phyloP scores from a whole-genome alignment of 1,140 invertebrate genomes.

The Drosophila fuyamai region DNA sequence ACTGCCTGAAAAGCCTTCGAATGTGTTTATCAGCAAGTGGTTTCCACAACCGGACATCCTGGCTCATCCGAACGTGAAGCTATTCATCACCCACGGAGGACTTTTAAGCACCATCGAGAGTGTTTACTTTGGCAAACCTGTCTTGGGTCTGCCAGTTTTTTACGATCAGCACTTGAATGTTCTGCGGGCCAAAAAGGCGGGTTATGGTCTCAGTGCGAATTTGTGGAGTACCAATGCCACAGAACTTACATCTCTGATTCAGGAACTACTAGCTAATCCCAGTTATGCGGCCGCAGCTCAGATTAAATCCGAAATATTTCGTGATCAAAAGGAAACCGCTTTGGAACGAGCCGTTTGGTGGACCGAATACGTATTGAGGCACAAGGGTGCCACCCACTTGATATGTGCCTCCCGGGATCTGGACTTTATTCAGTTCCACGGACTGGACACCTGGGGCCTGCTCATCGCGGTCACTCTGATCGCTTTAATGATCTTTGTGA shows the following conservation, averaged over 20 bases:
- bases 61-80: constrained; percentile 89
- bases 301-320: constrained; percentile 60
- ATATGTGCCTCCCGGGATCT: constrained; percentile 57
- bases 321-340: constrained; percentile 87
- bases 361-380: constrained; percentile 88
- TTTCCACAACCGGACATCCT: constrained; percentile 90
- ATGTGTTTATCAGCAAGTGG: constrained; percentile 88
- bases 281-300: constrained; percentile 46
- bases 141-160: constrained; percentile 90
- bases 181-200: constrained; percentile 84
- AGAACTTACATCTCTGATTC: constrained; percentile 24
- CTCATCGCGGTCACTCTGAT: constrained; percentile 16
- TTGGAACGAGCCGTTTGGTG: constrained; percentile 89
- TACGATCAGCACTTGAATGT: constrained; percentile 88
- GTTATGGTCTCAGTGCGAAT: constrained; percentile 84
- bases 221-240: constrained; percentile 42
- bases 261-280: constrained; percentile 48
- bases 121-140: constrained; percentile 89
- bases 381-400: constrained; percentile 82
- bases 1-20: constrained; percentile 86
- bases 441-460: constrained; percentile 85
- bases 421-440: constrained; percentile 85
- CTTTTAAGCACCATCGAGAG: constrained; percentile 90
- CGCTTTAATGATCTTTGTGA: background rate
- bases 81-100: constrained; percentile 91